Evolutionary conservation across 2,797 vertebrate genomes (phyloP).

Genomic region (Epinephelus malabaricus): DNA sequence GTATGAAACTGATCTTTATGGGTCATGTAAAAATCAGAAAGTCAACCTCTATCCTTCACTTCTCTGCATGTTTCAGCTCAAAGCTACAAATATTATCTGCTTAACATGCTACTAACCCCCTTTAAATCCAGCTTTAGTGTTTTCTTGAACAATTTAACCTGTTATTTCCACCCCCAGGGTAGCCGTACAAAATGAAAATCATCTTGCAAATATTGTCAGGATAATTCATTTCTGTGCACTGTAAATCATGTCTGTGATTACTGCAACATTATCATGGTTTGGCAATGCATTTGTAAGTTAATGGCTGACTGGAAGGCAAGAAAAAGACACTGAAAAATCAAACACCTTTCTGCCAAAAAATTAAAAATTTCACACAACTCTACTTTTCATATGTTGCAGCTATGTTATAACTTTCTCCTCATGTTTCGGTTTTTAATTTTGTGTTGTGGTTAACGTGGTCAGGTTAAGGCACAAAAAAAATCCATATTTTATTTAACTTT

Average conservation of each 20-base stretch:
- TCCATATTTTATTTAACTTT: neutral
- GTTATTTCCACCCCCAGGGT: neutral
- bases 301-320: no score
- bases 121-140: neutral
- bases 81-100: neutral
- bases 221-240: neutral
- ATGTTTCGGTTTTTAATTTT: no score
- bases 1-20: neutral
- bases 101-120: neutral
- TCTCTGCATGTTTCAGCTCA: slow-evolving; percentile 1
- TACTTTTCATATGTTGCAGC: no score
- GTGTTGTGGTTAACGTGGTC: no score
- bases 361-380: no score
- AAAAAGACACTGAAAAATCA: neutral
- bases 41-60: neutral
- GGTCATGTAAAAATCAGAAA: neutral
- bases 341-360: neutral
- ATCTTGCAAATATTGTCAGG: neutral
- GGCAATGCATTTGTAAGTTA: neutral
- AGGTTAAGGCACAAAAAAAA: no score
- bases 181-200: neutral
- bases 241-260: neutral
- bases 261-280: neutral
- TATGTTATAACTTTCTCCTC: no score
- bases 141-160: neutral